Evolutionary conservation across 1,140 invertebrate genomes (phyloP).

Genomic region (Eriosoma lanigerum): DNA sequence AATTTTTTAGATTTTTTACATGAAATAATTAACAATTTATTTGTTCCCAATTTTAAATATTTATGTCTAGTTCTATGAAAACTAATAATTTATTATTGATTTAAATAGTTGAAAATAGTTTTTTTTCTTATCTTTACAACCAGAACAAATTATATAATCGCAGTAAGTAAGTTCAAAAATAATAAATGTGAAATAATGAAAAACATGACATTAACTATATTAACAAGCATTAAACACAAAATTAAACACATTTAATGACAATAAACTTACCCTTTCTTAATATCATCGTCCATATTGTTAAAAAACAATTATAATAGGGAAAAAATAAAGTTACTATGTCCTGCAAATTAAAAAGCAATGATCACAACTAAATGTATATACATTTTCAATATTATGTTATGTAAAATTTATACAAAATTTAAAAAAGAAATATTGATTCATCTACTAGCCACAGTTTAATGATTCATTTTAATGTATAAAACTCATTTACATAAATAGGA

Average conservation of each 20-base stretch:
- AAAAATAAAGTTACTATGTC: conserved; percentile 28
- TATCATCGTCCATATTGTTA: conserved; percentile 36
- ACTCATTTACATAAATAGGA: conserved; percentile 34
- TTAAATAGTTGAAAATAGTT: too few species aligned
- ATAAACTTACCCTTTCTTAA: conserved; percentile 39
- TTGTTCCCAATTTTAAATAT: not conserved
- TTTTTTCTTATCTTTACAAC: too few species aligned
- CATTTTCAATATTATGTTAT: conserved; percentile 6
- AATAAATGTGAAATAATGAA: too few species aligned
- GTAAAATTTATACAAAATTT: conserved; percentile 9
- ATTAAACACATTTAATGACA: not conserved
- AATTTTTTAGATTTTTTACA: too few species aligned
- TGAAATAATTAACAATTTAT: not conserved
- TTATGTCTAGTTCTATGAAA: too few species aligned
- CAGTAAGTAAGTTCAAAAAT: too few species aligned
- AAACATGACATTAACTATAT: too few species aligned
- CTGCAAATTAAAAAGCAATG: conserved; percentile 33
- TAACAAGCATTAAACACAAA: conserved; percentile 13
- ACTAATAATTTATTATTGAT: not conserved
- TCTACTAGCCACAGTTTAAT: not conserved
- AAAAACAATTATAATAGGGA: conserved; percentile 1
- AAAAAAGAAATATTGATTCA: not conserved
- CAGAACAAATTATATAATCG: too few species aligned
- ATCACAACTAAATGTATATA: not conserved
- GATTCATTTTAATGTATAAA: not conserved